Evolutionary conservation across 2,888 invertebrate genomes (phyloP).

Genomic region (Scaeva pyrastri): DNA sequence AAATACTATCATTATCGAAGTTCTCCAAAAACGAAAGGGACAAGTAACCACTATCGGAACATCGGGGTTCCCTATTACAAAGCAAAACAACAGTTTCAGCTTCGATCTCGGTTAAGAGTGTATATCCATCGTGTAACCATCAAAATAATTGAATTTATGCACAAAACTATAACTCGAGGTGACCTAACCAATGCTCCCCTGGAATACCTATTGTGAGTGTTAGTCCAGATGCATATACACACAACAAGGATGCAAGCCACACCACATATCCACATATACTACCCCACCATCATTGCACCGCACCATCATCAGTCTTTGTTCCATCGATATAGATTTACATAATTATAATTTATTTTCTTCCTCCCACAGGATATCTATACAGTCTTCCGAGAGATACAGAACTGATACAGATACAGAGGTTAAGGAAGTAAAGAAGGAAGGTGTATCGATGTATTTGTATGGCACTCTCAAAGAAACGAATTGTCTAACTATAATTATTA

Average conservation of each 20-base stretch:
- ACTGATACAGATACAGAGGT: too few relatives aligned
- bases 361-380: too few relatives aligned
- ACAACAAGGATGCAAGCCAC: constrained; percentile 22
- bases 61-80: neutral
- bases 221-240: constrained; percentile 3
- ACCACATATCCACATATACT: too few relatives aligned
- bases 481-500: constrained; percentile 34
- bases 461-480: constrained; percentile 18
- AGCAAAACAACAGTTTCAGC: neutral
- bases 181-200: neutral
- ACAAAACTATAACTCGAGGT: constrained; percentile 13
- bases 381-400: too few relatives aligned
- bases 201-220: neutral
- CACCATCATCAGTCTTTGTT: constrained; percentile 47
- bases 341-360: constrained; percentile 51
- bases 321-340: constrained; percentile 54
- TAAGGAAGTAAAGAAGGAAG: too few relatives aligned
- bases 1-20: neutral
- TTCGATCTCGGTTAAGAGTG: neutral
- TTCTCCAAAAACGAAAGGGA: neutral
- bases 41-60: neutral
- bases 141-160: constrained; percentile 49
- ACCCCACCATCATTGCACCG: too few relatives aligned
- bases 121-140: constrained; percentile 31
- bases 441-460: too few relatives aligned